Evolutionary conservation across 2,113 vertebrate species (phyloP), one percentile per base, ranked within the genome.

Genomic region (Nansenia antarctica): DNA sequence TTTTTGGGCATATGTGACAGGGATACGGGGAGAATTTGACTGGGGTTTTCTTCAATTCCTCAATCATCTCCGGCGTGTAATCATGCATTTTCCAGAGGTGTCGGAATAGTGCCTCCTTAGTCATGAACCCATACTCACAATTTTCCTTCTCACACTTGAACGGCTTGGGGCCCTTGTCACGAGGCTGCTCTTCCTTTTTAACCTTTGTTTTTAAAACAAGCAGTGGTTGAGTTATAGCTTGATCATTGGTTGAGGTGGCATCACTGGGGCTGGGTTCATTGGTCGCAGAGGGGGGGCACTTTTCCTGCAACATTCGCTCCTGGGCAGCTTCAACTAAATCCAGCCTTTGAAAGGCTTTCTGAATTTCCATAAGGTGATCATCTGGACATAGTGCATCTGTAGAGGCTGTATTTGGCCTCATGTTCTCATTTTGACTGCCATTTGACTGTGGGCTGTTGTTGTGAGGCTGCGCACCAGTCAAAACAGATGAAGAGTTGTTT

Each of bases 101-200:
- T 85, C 96, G 99, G 86, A 98, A 98, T 29, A 99, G 88, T 0
- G 97, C 97, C 32, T 99, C 98, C 76, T 99, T 99, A 72, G 98
- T 98, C 98, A 99, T 99, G 67, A 97, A 97, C 31, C 96, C 96
- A 18, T 96, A 99, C 72, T 72, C 93, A 81, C 97, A 99, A 47
- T 92, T 93, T 1, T 93, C 93, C 72, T 94, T 92, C 76, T 94
- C 94, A 88, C 97, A 99, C 45, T 92, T 94, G 74, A 98, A 99
- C 27, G 98, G 98, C 77, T 99, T 99, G 57, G 91, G 88, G 72
- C 92, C 64, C 87, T 86, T 85, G 89, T 88, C 90, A 62, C 8
- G 57, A 20, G 73, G 85, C 91, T 88, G 85, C 80, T 85, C 87
- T 77, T 86, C 86, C 62, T 39, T 9, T 62, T 7, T 63, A 9